Conservation (phyloP, 2,113 vertebrate species). For the Lipotes vexillifer region DNA sequence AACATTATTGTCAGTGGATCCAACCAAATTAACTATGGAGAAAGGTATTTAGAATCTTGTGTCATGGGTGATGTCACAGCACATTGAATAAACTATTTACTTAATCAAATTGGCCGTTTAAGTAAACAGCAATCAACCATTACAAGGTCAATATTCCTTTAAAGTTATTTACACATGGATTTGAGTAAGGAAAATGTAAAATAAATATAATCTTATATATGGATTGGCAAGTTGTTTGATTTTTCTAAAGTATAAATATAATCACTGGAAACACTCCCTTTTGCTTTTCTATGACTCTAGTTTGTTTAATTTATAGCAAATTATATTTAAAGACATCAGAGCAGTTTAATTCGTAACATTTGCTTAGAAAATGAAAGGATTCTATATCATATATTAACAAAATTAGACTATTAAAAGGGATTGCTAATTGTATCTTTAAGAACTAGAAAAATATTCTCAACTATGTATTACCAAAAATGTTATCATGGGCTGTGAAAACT, state of each 20-base stretch:
- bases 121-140: neutral
- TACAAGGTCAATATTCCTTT: constrained; percentile 17
- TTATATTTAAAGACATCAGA: neutral
- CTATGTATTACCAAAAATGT: neutral
- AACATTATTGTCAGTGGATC: neutral
- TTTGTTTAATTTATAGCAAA: neutral
- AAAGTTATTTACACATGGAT: neutral
- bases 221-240: neutral
- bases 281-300: neutral
- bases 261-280: neutral
- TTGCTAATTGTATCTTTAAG: neutral
- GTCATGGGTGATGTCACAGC: neutral
- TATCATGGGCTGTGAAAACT: neutral
- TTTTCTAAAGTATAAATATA: constrained; percentile 25
- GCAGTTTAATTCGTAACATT: neutral
- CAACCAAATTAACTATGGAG: neutral
- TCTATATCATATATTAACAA: neutral
- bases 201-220: neutral
- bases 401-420: neutral
- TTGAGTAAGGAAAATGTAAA: neutral
- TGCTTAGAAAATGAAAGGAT: neutral
- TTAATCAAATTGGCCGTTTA: neutral
- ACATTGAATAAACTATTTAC: neutral
- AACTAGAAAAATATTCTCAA: neutral
- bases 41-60: neutral